Evolutionary conservation across 2,797 vertebrate genomes (phyloP).

Genomic region (Karalla daura): DNA sequence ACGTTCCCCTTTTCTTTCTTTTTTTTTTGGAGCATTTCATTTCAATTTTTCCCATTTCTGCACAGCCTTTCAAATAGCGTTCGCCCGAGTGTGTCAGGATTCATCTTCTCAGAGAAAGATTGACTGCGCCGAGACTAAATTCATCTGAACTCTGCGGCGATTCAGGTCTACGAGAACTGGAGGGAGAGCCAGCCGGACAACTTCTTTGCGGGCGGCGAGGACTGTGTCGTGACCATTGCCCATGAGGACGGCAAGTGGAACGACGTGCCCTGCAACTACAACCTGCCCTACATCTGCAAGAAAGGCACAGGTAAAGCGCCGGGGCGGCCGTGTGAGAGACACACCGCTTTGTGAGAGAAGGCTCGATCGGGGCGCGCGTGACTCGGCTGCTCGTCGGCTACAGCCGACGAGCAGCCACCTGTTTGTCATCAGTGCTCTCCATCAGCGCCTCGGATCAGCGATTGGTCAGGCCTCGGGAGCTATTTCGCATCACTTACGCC

Average conservation of each 20-base stretch:
- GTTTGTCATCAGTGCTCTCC: constrained; percentile 44
- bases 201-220: constrained; percentile 96
- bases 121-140: constrained; percentile 5
- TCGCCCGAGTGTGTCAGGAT: background rate
- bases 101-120: background rate
- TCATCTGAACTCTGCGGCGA: background rate
- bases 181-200: constrained; percentile 95
- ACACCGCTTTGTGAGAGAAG: no score
- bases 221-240: constrained; percentile 95
- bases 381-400: constrained; percentile 7
- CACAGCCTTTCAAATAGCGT: background rate
- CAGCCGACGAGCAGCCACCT: constrained; percentile 34
- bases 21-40: background rate
- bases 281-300: constrained; percentile 97
- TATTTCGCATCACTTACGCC: constrained; percentile 20
- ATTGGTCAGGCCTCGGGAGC: constrained; percentile 18
- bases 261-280: constrained; percentile 98
- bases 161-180: constrained; percentile 96
- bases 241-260: constrained; percentile 97
- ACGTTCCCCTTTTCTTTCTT: no score
- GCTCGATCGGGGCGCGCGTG: no score
- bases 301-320: constrained; percentile 90
- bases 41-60: background rate
- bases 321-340: background rate
- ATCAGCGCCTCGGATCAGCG: constrained; percentile 9